phyloP scores from a whole-genome alignment of 2,113 vertebrate species.

The Oplegnathus fasciatus region DNA sequence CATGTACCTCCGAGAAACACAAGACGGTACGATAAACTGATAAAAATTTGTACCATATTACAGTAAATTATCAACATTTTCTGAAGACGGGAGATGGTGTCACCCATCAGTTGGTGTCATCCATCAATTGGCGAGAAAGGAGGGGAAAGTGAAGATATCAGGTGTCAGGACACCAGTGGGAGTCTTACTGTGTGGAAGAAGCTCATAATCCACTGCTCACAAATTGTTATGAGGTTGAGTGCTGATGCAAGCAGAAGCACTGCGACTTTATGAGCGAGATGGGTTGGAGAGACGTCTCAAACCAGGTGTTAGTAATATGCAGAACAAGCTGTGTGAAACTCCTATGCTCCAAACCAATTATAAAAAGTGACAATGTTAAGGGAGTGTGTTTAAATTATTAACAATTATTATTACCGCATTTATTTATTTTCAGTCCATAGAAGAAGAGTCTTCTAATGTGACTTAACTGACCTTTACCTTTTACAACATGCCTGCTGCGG shows the following conservation, averaged over 20 bases:
- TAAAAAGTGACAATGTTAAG: not conserved
- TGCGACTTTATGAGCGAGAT: constrained; percentile 65
- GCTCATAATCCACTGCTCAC: constrained; percentile 81
- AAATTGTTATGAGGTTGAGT: constrained; percentile 77
- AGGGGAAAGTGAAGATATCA: constrained; percentile 52
- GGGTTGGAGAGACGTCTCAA: constrained; percentile 40
- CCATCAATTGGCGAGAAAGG: constrained; percentile 14
- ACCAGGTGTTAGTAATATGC: constrained; percentile 56
- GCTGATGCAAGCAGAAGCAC: constrained; percentile 74
- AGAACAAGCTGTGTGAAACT: constrained; percentile 16
- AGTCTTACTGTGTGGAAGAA: constrained; percentile 68
- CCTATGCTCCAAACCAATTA: constrained; percentile 1
- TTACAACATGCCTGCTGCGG: not conserved
- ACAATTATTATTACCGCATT: not conserved
- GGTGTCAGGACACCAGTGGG: constrained; percentile 61
- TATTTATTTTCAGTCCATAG: not conserved
- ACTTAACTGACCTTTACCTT: not conserved
- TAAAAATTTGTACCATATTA: constrained; percentile 40
- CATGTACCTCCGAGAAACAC: constrained; percentile 16
- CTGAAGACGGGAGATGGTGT: constrained; percentile 6
- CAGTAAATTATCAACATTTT: constrained; percentile 32
- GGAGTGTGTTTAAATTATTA: not conserved
- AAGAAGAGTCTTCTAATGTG: not conserved
- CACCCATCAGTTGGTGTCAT: constrained; percentile 12
- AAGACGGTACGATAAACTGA: not conserved